phyloP scores from a whole-genome alignment of 2,888 invertebrate genomes.

The Apomyelois bistriatella region DNA sequence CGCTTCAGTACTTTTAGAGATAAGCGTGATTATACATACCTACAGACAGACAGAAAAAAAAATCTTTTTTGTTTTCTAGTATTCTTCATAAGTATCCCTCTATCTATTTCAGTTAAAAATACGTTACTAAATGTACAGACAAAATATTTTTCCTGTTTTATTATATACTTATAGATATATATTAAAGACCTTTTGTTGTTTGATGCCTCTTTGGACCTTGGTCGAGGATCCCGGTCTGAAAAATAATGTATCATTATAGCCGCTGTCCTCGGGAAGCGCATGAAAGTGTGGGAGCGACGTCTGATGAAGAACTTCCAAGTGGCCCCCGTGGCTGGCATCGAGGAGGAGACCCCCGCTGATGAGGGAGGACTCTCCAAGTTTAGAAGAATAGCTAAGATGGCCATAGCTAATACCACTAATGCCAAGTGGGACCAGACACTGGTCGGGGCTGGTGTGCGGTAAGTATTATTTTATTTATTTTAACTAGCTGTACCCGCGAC shows the following conservation, averaged over 20 bases:
- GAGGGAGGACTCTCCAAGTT: conserved; percentile 84
- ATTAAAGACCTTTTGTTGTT: too few relatives aligned
- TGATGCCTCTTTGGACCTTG: too few relatives aligned
- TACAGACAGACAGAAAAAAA: too few relatives aligned
- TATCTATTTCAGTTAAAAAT: too few relatives aligned
- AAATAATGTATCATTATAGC: conserved; percentile 21
- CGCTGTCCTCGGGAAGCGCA: conserved; percentile 87
- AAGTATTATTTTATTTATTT: conserved; percentile 39
- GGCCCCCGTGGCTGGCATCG: conserved; percentile 83
- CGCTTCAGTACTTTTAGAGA: too few relatives aligned
- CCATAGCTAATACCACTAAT: conserved; percentile 83
- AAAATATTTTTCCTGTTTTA: too few relatives aligned
- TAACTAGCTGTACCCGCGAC: not conserved
- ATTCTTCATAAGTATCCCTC: too few relatives aligned
- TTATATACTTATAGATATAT: too few relatives aligned
- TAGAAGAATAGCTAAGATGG: conserved; percentile 86
- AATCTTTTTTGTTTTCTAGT: too few relatives aligned
- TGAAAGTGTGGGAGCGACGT: conserved; percentile 92
- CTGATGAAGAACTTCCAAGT: conserved; percentile 94
- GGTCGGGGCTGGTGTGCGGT: conserved; percentile 79
- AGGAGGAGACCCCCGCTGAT: conserved; percentile 72
- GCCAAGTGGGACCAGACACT: conserved; percentile 88
- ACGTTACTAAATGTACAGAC: too few relatives aligned
- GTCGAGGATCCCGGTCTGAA: too few relatives aligned
- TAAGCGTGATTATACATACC: too few relatives aligned